Evolutionary conservation across 2,888 invertebrate genomes (phyloP), one percentile per base, ranked within the genome.

Genomic region (Drosophila hawaiiensis): DNA sequence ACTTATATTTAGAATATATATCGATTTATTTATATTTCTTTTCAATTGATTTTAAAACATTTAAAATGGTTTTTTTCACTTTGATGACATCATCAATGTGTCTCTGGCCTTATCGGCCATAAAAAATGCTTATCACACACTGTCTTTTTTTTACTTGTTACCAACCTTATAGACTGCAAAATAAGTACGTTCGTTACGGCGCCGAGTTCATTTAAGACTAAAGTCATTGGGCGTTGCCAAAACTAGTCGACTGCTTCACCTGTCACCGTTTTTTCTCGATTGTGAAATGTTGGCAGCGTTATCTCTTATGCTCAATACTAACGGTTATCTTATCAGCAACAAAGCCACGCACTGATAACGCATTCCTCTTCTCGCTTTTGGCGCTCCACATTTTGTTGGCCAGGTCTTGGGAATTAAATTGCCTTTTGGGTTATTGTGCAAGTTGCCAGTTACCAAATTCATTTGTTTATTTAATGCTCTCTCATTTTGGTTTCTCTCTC

Each of bases 121-220:
- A 41, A 37, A 60, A 33, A 35, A 35, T 25, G 68, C 68, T 75
- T 76, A 79, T 79, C 65, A 33, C 90, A 83, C 71, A 41, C n/a
- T n/a, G 29, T 16, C 16, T 16, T 66, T 63, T 55, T n/a, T 33
- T 41, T 25, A 76, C 64, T 65, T 73, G 28, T 19, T 83, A 83
- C 83, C 66, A 58, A 77, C 76, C 80, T 77, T 78, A 43, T 66
- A 69, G 73, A 70, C 70, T 77, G 82, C 77, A 89, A 91, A 91
- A 29, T 52, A 69, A 68, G 68, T 71, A 90, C 89, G 90, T 92
- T 90, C 83, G 89, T 82, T 80, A 73, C 82, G 75, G 88, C 80
- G 83, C 83, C 88, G 85, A 87, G 90, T 78, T 84, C 82, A 82
- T 76, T 80, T 89, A 66, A 79, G 85, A 92, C 92, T 92, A 79